These are phyloP conservation scores for Pseudopodoces humilis DNA, from an alignment of 2,113 vertebrate species.

Conservation along the genomic window DNA sequence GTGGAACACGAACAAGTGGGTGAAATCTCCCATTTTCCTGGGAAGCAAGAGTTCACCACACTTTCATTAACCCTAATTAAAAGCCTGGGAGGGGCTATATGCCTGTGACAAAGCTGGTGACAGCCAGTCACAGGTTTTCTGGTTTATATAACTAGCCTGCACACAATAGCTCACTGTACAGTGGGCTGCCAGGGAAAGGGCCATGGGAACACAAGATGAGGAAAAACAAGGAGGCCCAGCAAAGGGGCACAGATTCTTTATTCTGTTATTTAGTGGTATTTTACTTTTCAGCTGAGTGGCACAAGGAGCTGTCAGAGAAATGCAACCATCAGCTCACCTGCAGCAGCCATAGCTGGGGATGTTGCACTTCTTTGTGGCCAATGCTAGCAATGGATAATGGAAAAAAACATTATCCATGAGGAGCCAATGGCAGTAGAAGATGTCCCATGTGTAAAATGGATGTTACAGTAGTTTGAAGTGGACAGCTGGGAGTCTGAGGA, in stretches of 20 bases:
- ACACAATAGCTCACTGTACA: not conserved
- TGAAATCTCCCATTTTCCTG: not conserved
- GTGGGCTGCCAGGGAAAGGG: not conserved
- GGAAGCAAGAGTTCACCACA: not conserved
- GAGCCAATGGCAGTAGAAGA: not conserved
- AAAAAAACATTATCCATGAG: not conserved
- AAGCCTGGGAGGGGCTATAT: not conserved
- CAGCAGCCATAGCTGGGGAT: not conserved
- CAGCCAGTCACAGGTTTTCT: not conserved
- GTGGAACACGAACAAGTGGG: not conserved
- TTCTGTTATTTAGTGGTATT: not conserved
- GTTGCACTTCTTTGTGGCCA: not conserved
- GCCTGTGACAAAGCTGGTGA: not conserved
- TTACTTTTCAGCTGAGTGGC: not conserved
- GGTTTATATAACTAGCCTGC: not conserved
- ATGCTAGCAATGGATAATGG: not conserved
- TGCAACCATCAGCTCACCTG: not conserved
- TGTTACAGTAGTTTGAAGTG: not conserved
- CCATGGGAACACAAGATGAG: not conserved
- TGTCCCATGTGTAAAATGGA: not conserved
- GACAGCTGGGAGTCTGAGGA: not conserved
- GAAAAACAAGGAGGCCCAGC: not conserved
- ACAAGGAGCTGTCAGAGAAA: not conserved
- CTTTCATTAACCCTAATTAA: not conserved
- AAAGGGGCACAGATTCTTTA: not conserved